Percentiles rank a stretch among this genome's conserved stretches.
phyloP scores from a whole-genome alignment of 1,140 invertebrate species.

The Wasmannia auropunctata region DNA sequence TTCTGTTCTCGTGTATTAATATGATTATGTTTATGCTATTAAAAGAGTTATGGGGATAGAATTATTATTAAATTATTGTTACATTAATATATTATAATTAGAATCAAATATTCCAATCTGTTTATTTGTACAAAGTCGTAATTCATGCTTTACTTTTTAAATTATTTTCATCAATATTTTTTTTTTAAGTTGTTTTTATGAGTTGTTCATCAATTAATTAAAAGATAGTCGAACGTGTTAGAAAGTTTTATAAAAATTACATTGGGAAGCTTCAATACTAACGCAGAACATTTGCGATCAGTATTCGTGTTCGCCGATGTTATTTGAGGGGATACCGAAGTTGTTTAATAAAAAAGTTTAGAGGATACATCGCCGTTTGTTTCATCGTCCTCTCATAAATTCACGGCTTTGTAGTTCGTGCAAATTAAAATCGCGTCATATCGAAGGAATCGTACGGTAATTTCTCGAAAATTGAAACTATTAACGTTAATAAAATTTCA shows the following conservation, averaged over 20 bases:
- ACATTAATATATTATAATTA: slow-evolving; percentile 1
- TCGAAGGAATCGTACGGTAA: neutral
- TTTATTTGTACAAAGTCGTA: neutral
- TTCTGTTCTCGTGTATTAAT: neutral
- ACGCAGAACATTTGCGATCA: neutral
- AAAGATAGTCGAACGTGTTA: slow-evolving; percentile 15
- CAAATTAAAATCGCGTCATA: slow-evolving; percentile 34
- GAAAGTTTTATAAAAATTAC: slow-evolving; percentile 38
- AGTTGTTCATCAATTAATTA: slow-evolving; percentile 37
- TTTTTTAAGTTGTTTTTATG: neutral
- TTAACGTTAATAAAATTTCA: slow-evolving; percentile 9
- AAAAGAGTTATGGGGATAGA: neutral
- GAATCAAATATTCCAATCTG: neutral
- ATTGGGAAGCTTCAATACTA: neutral
- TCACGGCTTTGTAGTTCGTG: slow-evolving; percentile 4
- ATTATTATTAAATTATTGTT: neutral
- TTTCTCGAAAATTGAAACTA: neutral
- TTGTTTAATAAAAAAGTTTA: slow-evolving; percentile 59
- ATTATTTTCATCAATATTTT: neutral
- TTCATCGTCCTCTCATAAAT: slow-evolving; percentile 46
- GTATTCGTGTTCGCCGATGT: neutral
- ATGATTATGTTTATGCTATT: neutral
- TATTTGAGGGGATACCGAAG: slow-evolving; percentile 34
- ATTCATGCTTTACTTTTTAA: neutral
- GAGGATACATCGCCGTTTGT: slow-evolving; percentile 20